Evolutionary conservation across 2,113 vertebrate species (phyloP), one percentile per base, ranked within the genome.

Genomic region (Amphiprion ocellaris): DNA sequence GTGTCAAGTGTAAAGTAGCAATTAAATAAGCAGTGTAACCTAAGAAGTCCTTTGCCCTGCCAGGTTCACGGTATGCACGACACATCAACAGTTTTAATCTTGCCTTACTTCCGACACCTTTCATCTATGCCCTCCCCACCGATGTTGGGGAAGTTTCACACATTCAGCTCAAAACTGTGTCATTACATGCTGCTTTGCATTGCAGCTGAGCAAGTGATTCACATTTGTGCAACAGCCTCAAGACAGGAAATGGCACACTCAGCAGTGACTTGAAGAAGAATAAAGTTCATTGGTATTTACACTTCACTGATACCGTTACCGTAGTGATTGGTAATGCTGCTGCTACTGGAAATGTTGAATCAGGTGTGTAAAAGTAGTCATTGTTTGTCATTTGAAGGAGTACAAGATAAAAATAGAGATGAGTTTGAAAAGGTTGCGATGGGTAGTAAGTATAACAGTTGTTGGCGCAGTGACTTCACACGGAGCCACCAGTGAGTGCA

Each of bases 241-340:
- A 77, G 24, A 81, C 84, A 90, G 91, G 86, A 93, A 91, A 82
- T 69, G 41, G 24, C 79, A 74, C 64, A 74, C 69, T 82, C 69
- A 62, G 58, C 58, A 19, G 17, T 62, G 44, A 41, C 66, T 67
- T 16, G 47, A 55, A 68, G 49, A 14, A 21, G 55, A 74, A 26
- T 21, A 21, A 54, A 59, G 66, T 82, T 81, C 30, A 50, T 16
- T 55, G 10, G 5, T 58, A 33, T 7, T 26, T 28, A 11, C 0
- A 33, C 53, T 53, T 53, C 21, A 41, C 9, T 46, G 17, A 2
- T 55, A 37, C 33, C 28, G 63, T 66, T 52, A 10, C 21, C 5
- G 23, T 73, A 39, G 52, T n/a, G 50, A 67, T 55, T 19, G 10
- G 10, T 39, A 17, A 58, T 47, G 24, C 1, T 21, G 23, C 49